A percentile compares a stretch with the other conserved stretches of the same genome.
Conservation (phyloP, 2,888 invertebrate genomes). For the Boloria euphrosyne region DNA sequence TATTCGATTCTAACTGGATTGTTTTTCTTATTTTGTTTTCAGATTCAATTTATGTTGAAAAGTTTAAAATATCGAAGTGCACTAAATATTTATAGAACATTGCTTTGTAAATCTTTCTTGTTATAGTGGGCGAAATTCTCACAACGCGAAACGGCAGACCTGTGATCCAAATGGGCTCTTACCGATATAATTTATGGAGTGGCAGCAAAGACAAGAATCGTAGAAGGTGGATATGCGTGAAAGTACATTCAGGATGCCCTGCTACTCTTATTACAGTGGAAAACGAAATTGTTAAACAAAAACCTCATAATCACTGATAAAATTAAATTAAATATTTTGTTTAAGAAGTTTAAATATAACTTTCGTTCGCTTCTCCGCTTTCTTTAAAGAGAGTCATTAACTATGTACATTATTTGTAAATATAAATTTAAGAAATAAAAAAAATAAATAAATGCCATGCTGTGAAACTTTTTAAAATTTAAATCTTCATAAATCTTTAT, state of each 20-base stretch:
- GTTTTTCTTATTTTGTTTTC: no score
- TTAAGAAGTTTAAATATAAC: no score
- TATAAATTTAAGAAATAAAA: no score
- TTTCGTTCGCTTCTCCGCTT: neutral
- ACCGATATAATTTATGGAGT: conserved; percentile 57
- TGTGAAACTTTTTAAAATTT: no score
- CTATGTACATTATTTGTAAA: no score
- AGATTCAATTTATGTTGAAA: no score
- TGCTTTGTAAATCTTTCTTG: neutral
- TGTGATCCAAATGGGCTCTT: conserved; percentile 55
- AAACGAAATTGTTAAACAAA: conserved; percentile 52
- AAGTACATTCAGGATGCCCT: conserved; percentile 53
- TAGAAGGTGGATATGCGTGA: conserved; percentile 58
- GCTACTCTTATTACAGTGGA: conserved; percentile 55
- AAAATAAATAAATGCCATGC: no score
- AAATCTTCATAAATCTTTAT: no score
- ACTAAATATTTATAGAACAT: neutral
- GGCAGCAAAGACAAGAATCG: conserved; percentile 49
- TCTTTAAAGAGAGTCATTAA: no score
- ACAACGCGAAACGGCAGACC: conserved; percentile 55
- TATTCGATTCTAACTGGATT: no score
- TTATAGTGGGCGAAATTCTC: conserved; percentile 45
- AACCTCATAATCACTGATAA: conserved; percentile 57
- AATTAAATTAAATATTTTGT: neutral
- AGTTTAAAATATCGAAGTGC: no score